Base-by-base conservation (phyloP, 2,113 vertebrate species). In the Carollia perspicillata region DNA sequence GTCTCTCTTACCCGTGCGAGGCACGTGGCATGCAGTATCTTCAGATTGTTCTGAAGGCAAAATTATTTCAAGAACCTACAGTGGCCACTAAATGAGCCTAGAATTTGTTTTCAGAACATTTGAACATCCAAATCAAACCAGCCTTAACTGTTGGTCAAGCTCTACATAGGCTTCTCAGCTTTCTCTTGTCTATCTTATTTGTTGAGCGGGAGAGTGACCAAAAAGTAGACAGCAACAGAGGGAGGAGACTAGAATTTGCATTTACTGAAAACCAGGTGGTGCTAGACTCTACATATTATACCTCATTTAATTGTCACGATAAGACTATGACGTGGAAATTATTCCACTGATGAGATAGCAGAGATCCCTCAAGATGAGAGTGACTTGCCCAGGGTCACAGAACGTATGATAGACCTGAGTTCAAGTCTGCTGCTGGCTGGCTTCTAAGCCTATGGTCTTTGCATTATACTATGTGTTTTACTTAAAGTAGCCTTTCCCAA, bases 111-210 rank as follows among this genome's bases (percentile, higher is more conserved):
- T 74, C 53, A 93, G 28, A 93, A 28, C 58, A 47, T 74, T 44
- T 53, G 55, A 89, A 79, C 66, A 65, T 9, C 40, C 78, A 84
- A 87, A 74, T 60, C 71, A 88, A 91, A 84, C 28, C 69, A 65
- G 37, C 40, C 53, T 79, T 75, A 85, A 63, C n/a, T 53, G 0
- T 49, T 37, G n/a, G 55, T 92, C 55, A 26, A 10, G 51, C 65
- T 84, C 47, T 33, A 8, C 17, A 58, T 51, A 66, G 17, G 65
- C 74, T 71, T 60, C 78, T 63, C 79, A 51, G 14, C 63, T 71
- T 79, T n/a, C 69, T 95, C 23, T 93, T 68, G 69, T 75, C 47
- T 35, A 47, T 85, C 86, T 96, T 84, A 47, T 49, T 63, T 91
- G 40, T 79, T 60, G 40, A 77, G n/a, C 60, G 37, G 35, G 42